Evolutionary conservation across 2,888 invertebrate genomes (phyloP).

Genomic region (Eristalinus sepulchralis): DNA sequence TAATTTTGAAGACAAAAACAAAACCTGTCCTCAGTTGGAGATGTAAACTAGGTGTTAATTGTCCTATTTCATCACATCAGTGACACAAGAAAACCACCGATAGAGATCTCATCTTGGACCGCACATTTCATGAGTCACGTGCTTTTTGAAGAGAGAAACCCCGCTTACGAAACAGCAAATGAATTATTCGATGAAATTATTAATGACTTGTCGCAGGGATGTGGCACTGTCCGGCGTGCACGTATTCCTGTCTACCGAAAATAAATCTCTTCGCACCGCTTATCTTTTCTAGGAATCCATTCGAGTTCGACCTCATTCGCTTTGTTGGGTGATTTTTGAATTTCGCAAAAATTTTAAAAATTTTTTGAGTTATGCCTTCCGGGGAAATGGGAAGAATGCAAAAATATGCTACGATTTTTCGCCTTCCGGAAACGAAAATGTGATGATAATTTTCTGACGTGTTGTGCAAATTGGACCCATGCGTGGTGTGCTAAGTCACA

Average conservation of each 20-base stretch:
- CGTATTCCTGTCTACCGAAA: conserved; percentile 4
- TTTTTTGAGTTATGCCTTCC: neutral
- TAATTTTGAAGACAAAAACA: neutral
- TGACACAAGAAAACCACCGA: neutral
- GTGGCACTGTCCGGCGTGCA: neutral
- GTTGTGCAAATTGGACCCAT: neutral
- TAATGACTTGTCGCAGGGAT: neutral
- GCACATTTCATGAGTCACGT: conserved; percentile 7
- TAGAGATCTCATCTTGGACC: neutral
- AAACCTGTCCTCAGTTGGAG: neutral
- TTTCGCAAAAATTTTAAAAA: conserved; percentile 17
- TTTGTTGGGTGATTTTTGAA: neutral
- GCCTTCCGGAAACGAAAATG: neutral
- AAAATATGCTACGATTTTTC: neutral
- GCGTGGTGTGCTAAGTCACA: neutral
- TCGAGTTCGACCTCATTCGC: conserved; percentile 1
- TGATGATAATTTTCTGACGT: neutral
- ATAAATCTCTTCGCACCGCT: neutral
- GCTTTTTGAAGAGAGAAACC: neutral
- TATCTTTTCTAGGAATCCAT: conserved; percentile 8
- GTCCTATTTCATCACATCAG: neutral
- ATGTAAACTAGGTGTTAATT: conserved; percentile 15
- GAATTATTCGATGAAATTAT: neutral
- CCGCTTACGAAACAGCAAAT: neutral
- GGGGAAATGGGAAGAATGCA: neutral